phyloP scores from a whole-genome alignment of 1,140 invertebrate genomes.

The Papilio polytes region DNA sequence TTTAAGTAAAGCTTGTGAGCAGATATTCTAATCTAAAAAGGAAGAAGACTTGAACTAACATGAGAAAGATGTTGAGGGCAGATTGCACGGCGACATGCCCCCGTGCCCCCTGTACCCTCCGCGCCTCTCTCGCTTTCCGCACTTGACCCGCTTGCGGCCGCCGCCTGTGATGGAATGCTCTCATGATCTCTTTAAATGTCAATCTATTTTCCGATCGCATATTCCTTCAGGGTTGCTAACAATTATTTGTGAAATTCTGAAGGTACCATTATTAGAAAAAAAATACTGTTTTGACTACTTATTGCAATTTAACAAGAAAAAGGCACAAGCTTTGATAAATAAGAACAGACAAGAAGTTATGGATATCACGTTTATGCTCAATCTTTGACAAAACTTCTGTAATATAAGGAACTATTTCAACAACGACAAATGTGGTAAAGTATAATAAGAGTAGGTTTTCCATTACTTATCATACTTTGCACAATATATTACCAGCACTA shows the following conservation, averaged over 20 bases:
- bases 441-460: too few relatives aligned
- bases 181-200: conserved; percentile 21
- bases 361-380: too few relatives aligned
- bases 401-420: too few relatives aligned
- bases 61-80: conserved; percentile 10
- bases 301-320: too few relatives aligned
- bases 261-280: background rate
- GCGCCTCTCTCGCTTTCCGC: background rate
- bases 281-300: too few relatives aligned
- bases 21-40: background rate
- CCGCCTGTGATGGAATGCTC: conserved; percentile 22
- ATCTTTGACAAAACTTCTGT: too few relatives aligned
- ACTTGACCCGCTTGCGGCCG: conserved; percentile 16
- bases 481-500: too few relatives aligned
- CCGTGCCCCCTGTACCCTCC: background rate
- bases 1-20: background rate
- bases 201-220: conserved; percentile 16
- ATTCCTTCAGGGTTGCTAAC: conserved; percentile 3
- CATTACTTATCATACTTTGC: too few relatives aligned
- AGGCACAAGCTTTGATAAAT: too few relatives aligned
- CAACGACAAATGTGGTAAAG: too few relatives aligned
- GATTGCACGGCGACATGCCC: background rate
- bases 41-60: background rate
- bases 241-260: background rate
- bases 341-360: too few relatives aligned